Base-by-base conservation (phyloP, 2,888 invertebrate genomes). In the Agrochola lychnidis region DNA sequence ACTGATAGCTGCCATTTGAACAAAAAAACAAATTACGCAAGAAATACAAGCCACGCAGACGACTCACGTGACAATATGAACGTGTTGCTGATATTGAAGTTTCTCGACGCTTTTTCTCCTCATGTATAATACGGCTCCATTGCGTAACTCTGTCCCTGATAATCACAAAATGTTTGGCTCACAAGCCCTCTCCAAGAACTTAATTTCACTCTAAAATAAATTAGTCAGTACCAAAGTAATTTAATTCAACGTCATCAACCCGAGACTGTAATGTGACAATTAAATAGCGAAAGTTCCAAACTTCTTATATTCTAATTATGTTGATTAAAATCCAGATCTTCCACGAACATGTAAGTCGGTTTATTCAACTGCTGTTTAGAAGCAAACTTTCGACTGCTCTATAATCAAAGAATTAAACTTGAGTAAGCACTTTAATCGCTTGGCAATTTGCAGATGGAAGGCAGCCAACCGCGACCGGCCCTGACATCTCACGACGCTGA, bases 331-430 rank as follows among this genome's bases (percentile, higher is more conserved):
- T 81, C 79, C 76, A 76, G 82, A 81, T 79, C 78, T 81, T 53
- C 69, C 68, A 71, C 42, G 82, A 88, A 76, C 77, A 81, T 84
- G 88, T 84, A 78, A 86, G 81, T 80, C 71, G 76, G 84, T 88
- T 86, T 84, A 83, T 86, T 81, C 78, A 80, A 89, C 74, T 75
- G 76, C 77, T 88, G 80, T 86, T 86, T 84, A 77, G 76, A 73
- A 80, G 79, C 70, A 73, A 88, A 89, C 82, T 89, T 84, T 83
- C 71, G 67, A 80, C 80, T 82, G 76, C 81, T 88, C 81, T 88
- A 84, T 88, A 83, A 89, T 88, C 81, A 88, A 89, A 88, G 84
- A 88, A 88, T 88, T 86, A 84, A 88, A 88, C 79, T 88, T 84
- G 81, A 86, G 80, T 84, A 86, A 86, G 82, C 77, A 79, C 81